Base-by-base conservation (phyloP, 2,113 vertebrate species). In the Sialia sialis region DNA sequence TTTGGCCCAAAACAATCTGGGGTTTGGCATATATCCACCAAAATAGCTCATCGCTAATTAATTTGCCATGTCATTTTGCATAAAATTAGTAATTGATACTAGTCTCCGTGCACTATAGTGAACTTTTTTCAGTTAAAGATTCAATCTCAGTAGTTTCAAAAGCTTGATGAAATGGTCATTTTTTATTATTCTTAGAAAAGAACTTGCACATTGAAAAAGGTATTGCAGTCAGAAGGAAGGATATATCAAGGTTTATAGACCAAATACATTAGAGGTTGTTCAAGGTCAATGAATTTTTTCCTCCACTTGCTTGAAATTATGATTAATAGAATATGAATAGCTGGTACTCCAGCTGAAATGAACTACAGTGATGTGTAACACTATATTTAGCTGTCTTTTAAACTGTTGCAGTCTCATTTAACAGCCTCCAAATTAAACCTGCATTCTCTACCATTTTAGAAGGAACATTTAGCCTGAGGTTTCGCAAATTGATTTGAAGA, bases 51-150 rank as follows among this genome's bases (percentile, higher is more conserved):
- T 94, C 11, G 29, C 86, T 97, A 97, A 98, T 98, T 97, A 98
- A 98, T 96, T 97, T 97, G 67, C 63, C 60, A 54, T 96, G 97
- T 89, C 94, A 96, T 97, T 98, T 97, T 97, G 85, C 93, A 95
- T 97, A 95, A 97, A 94, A 97, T 97, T 95, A 87, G 86, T 85
- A 94, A 97, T 98, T 98, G 96, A 96, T 97, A 94, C 76, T 87
- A 82, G 83, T 97, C 93, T 70, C 16, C 19, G 10, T 90, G 44
- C 38, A 77, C 87, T 54, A 32, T 26, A 52, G 41, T 48, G 32
- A 90, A 93, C 52, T 82, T 93, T 87, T 94, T 88, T 86, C 75
- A 87, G 43, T 26, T 39, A 72, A 93, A 72, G 46, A 55, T 93
- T 96, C 80, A 94, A 29, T 95, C 63, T 94, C 52, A 34, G 14